Base-by-base conservation (phyloP, 2,888 invertebrate species). In the Aphidoletes aphidimyza region DNA sequence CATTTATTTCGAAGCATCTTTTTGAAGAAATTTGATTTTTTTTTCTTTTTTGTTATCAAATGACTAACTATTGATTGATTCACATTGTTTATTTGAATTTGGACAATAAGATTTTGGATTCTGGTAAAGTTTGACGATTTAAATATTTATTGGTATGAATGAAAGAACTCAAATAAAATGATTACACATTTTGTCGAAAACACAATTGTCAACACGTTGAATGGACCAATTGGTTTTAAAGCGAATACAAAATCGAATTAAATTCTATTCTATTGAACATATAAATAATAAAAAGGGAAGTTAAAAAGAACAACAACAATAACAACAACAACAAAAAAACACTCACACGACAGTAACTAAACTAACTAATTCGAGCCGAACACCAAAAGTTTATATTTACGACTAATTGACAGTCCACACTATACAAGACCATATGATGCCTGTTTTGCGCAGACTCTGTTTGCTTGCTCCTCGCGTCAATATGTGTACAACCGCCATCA, bases 381-480 rank as follows among this genome's bases (percentile, higher is more conserved):
- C 81, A 81, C 81, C 81, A 37, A 81, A 81, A 81, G 81, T 81
- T 81, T 37, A 81, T 37, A 81, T 81, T 81, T 81, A 81, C 81
- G 81, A 81, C 81, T 81, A 37, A 81, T 81, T 81, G 81, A 37
- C 81, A 81, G 37, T 22, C 81, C 81, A 22, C 22, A 37, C 81
- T 37, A 81, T 37, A 81, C n/a, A 81, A 36, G n/a, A 81, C 36
- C 81, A 81, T 81, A 81, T 81, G 81, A 81, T 81, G 81, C 81
- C 81, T 81, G 81, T 81, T 81, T 22, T n/a, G 81, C 81, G 81
- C 81, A 81, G 81, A 81, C 81, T 81, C 81, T 36, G 81, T 81
- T 69, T 14, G 34, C 11, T 69, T 69, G 69, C 69, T 69, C 69
- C 69, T 69, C 69, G 30, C 3, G 0, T 0, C 11, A 30, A 5